Evolutionary conservation across 1,140 invertebrate genomes (phyloP).

Genomic region (Samia ricini): DNA sequence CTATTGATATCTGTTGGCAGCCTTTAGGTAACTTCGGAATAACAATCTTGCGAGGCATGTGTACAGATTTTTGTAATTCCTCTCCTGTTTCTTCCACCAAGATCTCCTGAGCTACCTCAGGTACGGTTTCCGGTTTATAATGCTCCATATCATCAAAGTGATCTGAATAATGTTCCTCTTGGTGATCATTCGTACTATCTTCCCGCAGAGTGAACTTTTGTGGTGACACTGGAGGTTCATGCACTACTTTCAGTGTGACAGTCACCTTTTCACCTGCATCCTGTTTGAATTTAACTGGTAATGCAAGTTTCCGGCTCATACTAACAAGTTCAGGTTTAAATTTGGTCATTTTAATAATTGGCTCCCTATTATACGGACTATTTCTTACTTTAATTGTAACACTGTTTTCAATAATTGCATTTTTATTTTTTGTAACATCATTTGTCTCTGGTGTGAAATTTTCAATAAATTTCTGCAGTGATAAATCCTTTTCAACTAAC

Average conservation of each 20-base stretch:
- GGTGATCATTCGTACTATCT: constrained; percentile 10
- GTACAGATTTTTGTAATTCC: constrained; percentile 13
- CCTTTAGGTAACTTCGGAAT: constrained; percentile 37
- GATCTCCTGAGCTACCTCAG: constrained; percentile 57
- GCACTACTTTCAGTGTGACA: constrained; percentile 38
- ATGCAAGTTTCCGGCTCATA: constrained; percentile 18
- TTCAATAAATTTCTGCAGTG: constrained; percentile 58
- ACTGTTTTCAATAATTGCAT: constrained; percentile 24
- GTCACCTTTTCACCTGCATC: constrained; percentile 15
- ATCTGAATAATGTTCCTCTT: constrained; percentile 4
- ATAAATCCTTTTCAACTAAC: constrained; percentile 33
- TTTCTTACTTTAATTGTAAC: constrained; percentile 33
- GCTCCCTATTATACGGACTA: constrained; percentile 6
- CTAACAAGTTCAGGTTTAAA: constrained; percentile 14
- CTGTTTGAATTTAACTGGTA: constrained; percentile 45
- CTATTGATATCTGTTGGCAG: constrained; percentile 43
- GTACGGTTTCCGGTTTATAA: constrained; percentile 30
- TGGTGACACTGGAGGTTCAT: constrained; percentile 10
- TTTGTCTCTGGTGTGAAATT: constrained; percentile 57
- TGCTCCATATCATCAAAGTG: constrained; percentile 22
- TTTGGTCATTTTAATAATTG: constrained; percentile 47
- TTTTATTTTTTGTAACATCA: constrained; percentile 29
- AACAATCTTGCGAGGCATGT: constrained; percentile 33
- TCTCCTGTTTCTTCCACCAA: constrained; percentile 41
- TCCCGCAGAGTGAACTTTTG: not conserved